Evolutionary conservation across 30 jellyfish, hydroid and myxozoan genomes (phyloP).

Genomic region (Aurelia sp.): DNA sequence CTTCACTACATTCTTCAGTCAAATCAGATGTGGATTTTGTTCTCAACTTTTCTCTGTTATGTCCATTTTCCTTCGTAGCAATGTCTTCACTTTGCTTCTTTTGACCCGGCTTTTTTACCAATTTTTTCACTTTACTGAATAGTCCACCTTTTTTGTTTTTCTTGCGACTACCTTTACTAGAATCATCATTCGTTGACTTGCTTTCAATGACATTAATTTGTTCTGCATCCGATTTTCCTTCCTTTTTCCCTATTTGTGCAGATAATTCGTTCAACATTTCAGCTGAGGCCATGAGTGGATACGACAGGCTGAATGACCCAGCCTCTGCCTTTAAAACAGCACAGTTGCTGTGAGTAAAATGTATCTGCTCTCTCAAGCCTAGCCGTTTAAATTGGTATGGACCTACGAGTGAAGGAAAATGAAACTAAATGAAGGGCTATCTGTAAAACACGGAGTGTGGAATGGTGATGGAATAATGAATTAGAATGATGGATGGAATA

Average conservation of each 20-base stretch:
- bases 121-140: conserved; percentile 22
- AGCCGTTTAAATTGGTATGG: conserved; percentile 21
- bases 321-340: neutral
- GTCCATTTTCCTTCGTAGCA: conserved; percentile 15
- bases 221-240: conserved; percentile 38
- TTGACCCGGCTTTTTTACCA: conserved; percentile 42
- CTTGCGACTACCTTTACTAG: conserved; percentile 12
- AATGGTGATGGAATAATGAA: too few relatives aligned
- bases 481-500: too few relatives aligned
- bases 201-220: conserved; percentile 32
- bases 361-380: conserved; percentile 16
- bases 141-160: conserved; percentile 40
- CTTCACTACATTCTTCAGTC: conserved; percentile 17
- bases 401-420: neutral
- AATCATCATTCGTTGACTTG: conserved; percentile 1
- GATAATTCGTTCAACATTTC: conserved; percentile 25
- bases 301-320: neutral
- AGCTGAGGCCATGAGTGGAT: conserved; percentile 56
- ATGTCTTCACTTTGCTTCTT: conserved; percentile 12
- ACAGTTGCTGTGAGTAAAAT: neutral
- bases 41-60: neutral
- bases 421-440: too few relatives aligned
- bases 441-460: too few relatives aligned
- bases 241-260: conserved; percentile 5
- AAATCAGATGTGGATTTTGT: conserved; percentile 62